Evolutionary conservation across 2,113 vertebrate genomes (phyloP), one percentile per base, ranked within the genome.

Genomic region (Orthonyx spaldingii): DNA sequence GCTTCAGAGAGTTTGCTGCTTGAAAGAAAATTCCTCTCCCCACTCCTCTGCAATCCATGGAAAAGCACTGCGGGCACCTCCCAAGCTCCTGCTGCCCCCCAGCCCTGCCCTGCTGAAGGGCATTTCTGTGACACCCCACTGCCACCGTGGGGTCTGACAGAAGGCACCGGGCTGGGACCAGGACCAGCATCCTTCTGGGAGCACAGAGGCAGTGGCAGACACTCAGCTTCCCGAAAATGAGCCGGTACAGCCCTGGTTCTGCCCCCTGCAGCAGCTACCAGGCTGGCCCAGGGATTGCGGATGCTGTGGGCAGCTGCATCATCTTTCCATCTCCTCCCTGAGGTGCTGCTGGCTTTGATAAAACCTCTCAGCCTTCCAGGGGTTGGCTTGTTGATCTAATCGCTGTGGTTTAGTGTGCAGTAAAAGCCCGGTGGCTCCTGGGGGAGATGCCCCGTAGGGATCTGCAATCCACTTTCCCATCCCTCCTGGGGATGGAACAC

Each of bases 271-370:
- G 87, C 89, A 44, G 44, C 49, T 0, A 8, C 47, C 3, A 6
- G 77, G 53, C 69, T 35, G 68, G 64, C 84, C 84, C 57, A 4
- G 88, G 79, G 66, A 65, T 19, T 69, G 92, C 53, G 1, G 60
- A 50, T 61, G 83, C 94, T 47, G 81, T 5, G 23, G 69, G 74
- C 93, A 78, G 80, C 93, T 89, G 84, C 88, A 52, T 71, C 82
- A 35, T 75, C 76, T 76, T 66, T 39, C 74, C 19, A 3, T 69
- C 88, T 71, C 57, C 77, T 94, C 89, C 93, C 88, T 17, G 70
- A 85, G 83, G 74, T 86, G 75, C 94, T 75, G 69, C 95, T 49
- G 84, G 72, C 79, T 94, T 69, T 87, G 82, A 90, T 93, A 84
- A 92, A 92, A 63, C 65, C 90, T 84, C 87, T 87, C 50, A 64